These are phyloP conservation scores for Acleris cristana DNA, from an alignment of 2,888 invertebrate species.

Conservation along the genomic window DNA sequence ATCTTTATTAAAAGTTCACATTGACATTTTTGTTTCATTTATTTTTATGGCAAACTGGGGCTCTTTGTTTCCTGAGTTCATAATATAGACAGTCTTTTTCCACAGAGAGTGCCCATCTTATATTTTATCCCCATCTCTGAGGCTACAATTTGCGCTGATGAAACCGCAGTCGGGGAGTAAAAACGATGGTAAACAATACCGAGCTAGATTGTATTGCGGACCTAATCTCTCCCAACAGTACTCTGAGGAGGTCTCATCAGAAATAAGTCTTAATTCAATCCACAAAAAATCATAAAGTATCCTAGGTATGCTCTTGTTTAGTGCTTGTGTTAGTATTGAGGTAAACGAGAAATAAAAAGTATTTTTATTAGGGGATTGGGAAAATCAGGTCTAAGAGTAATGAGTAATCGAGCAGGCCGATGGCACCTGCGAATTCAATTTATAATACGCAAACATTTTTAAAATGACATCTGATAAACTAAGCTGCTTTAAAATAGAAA, in stretches of 20 bases:
- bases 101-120: constrained; percentile 1
- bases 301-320: background rate
- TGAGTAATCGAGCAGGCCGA: no score
- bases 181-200: constrained; percentile 30
- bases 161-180: constrained; percentile 32
- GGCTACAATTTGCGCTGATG: constrained; percentile 33
- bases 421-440: no score
- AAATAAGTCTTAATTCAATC: constrained; percentile 16
- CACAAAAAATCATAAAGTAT: constrained; percentile 15
- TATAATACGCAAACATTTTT: no score
- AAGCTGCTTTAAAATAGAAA: no score
- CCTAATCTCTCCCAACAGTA: constrained; percentile 26
- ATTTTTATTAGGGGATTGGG: no score
- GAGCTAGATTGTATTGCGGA: constrained; percentile 24
- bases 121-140: constrained; percentile 20
- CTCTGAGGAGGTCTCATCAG: constrained; percentile 20
- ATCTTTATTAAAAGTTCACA: background rate
- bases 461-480: no score
- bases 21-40: background rate
- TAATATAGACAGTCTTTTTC: constrained; percentile 9
- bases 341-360: no score
- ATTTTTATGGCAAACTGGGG: background rate
- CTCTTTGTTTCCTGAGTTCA: background rate
- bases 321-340: no score
- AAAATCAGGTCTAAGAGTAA: no score